Percentiles rank a stretch among this genome's conserved stretches.
phyloP scores from a whole-genome alignment of 2,797 vertebrate genomes.

The Sorex maritimensis region DNA sequence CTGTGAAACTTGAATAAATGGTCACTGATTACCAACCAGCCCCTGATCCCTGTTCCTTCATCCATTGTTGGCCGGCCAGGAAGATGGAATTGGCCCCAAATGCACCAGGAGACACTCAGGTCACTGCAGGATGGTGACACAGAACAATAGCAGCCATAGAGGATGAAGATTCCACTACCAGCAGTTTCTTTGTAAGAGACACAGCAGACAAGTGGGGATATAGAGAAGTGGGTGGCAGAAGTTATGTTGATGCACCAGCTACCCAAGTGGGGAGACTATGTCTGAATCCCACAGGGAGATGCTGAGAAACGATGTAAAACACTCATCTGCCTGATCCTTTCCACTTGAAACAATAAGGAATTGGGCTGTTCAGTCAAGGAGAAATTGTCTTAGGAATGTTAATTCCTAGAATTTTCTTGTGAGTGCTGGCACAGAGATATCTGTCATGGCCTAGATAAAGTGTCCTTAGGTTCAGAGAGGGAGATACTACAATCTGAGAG shows the following conservation, averaged over 20 bases:
- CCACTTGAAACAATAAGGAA: background rate
- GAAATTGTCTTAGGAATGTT: background rate
- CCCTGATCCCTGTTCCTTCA: too few species aligned
- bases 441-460: slow-evolving; percentile 26
- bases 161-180: too few species aligned
- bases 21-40: too few species aligned
- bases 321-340: background rate
- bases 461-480: background rate
- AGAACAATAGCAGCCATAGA: too few species aligned
- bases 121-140: too few species aligned
- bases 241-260: background rate
- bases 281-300: slow-evolving; percentile 36
- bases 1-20: too few species aligned
- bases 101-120: too few species aligned
- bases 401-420: background rate
- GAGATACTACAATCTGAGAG: background rate
- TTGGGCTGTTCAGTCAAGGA: background rate
- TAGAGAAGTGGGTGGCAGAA: background rate
- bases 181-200: too few species aligned
- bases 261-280: background rate
- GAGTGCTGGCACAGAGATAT: background rate
- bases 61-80: too few species aligned
- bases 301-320: background rate
- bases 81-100: too few species aligned
- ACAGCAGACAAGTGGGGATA: background rate